Evolutionary conservation across 2,113 vertebrate genomes (phyloP), one percentile per base, ranked within the genome.

Genomic region (Macquaria ambigua): DNA sequence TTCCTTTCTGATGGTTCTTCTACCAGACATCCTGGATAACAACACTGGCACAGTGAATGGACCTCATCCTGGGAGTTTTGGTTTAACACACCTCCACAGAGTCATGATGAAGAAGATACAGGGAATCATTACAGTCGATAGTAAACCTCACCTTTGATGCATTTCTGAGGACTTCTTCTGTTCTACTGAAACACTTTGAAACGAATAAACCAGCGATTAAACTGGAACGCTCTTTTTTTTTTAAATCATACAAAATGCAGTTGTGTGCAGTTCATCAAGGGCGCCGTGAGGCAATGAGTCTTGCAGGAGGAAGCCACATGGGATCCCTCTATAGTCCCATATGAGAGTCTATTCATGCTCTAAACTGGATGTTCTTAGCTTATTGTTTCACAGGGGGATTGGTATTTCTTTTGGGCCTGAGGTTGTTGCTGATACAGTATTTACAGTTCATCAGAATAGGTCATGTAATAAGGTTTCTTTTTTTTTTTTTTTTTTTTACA

Each of bases 341-440:
- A 83, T 77, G 77, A 84, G 62, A 80, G 39, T 81, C 67, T 69
- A 70, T 81, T 90, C 73, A 79, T 61, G 16, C 74, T 74, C 82
- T 85, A 73, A 58, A 82, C 85, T 84, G 58, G 74, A 74, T 72
- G 78, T 82, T 84, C 76, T 79, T 62, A 68, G 78, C 82, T 87
- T 71, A 94, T 95, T 95, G 93, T 95, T 93, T 90, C 83, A 88
- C 39, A 61, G 68, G 88, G 78, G 77, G 76, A 86, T 85, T 90
- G 74, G 85, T 90, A 92, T 95, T 94, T 95, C 93, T 93, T 92
- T n/a, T 83, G 79, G 68, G 79, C 62, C 61, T 67, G 16, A 74
- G 67, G 48, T 70, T 85, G 85, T 81, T 90, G 78, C 81, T 89
- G 83, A 83, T 82, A 79, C 59, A 66, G 41, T 56, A 77, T 83